Percentiles rank a stretch among this genome's conserved stretches.
phyloP scores from a whole-genome alignment of 2,888 invertebrate species.

The Ichneumoninae sp. region DNA sequence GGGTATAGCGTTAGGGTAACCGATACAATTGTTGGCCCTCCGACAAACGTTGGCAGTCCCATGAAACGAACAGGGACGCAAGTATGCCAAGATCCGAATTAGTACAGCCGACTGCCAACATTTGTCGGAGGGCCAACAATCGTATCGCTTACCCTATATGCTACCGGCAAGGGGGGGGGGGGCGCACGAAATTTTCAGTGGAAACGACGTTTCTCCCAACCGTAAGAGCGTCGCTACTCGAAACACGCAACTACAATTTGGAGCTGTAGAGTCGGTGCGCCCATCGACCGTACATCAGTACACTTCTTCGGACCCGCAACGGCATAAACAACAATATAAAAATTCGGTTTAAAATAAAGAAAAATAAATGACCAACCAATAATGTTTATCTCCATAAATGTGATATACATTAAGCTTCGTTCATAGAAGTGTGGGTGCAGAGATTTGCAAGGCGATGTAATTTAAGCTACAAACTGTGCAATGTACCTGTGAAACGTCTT shows the following conservation, averaged over 20 bases:
- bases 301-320: neutral
- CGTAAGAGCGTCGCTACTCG: slow-evolving; percentile 34
- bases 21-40: neutral
- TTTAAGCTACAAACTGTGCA: neutral
- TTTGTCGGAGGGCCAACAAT: neutral
- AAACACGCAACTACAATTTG: slow-evolving; percentile 77
- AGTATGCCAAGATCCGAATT: neutral
- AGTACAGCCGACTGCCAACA: neutral
- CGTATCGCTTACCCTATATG: neutral
- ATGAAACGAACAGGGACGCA: neutral
- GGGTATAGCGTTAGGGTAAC: slow-evolving; percentile 16
- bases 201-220: slow-evolving; percentile 63
- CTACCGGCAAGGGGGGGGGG: slow-evolving; percentile 12
- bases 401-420: neutral
- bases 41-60: neutral
- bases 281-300: neutral
- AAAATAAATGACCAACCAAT: neutral
- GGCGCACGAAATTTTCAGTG: slow-evolving; percentile 70
- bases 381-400: slow-evolving; percentile 3
- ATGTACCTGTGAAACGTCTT: slow-evolving; percentile 23
- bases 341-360: neutral
- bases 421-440: neutral
- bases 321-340: neutral
- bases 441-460: neutral
- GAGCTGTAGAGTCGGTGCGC: slow-evolving; percentile 61